A percentile compares a stretch with the other conserved stretches of the same genome.
Conservation (phyloP, 2,113 vertebrate genomes). For the Odobenus rosmarus region DNA sequence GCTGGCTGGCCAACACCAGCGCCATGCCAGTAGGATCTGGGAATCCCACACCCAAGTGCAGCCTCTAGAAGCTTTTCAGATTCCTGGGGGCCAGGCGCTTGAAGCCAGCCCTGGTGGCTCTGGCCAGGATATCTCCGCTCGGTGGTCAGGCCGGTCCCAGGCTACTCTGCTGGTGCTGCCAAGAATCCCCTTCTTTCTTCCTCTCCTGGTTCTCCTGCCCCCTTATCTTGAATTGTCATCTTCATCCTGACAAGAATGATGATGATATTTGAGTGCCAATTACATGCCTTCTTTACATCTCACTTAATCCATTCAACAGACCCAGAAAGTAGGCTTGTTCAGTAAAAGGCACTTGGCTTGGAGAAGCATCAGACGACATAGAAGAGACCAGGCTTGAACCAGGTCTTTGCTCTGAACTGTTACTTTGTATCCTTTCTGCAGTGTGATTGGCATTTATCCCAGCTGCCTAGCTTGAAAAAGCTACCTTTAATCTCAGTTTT, state of each 20-base stretch:
- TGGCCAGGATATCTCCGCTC: rapidly evolving
- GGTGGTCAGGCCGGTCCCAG: rapidly evolving
- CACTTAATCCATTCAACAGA: background rate
- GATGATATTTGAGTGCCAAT: rapidly evolving
- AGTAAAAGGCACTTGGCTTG: background rate
- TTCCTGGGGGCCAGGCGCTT: no score
- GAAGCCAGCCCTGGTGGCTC: background rate
- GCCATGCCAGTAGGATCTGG: background rate
- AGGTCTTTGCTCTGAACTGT: background rate
- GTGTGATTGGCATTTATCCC: rapidly evolving
- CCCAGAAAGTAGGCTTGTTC: rapidly evolving
- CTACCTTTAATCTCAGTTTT: background rate
- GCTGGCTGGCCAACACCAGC: background rate
- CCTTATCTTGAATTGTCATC: rapidly evolving
- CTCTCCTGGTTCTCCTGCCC: rapidly evolving
- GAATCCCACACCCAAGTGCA: background rate
- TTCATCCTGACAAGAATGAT: rapidly evolving
- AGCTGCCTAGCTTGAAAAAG: background rate
- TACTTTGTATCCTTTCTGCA: rapidly evolving
- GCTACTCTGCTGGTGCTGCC: background rate
- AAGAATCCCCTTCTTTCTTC: background rate
- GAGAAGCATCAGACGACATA: rapidly evolving
- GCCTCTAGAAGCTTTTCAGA: background rate
- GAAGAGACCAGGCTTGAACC: no score
- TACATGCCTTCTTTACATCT: rapidly evolving